Evolutionary conservation across 2,888 invertebrate genomes (phyloP), one percentile per base, ranked within the genome.

Genomic region (Netelia fuscicornis): DNA sequence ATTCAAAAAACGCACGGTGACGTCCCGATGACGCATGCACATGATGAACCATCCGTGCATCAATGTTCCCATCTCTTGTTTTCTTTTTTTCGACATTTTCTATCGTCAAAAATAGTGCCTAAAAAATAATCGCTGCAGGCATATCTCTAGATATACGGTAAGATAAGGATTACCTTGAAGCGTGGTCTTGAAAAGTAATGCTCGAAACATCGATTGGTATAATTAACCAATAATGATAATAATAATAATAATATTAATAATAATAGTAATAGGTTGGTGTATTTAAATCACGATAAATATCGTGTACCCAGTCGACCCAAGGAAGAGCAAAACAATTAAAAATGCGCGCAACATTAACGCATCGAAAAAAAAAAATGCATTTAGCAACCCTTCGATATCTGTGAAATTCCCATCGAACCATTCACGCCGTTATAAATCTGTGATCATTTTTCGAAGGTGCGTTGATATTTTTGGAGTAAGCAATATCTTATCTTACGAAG

Each of bases 151-250:
- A 78, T 54, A 25, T 56, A 54, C 42, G 23, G 44, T 52, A 81
- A 84, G 84, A 84, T 81, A 81, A 56, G 10, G 56, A 56, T 68
- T 81, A 78, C 64, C 84, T 84, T 81, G 62, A 74, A 74, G 75
- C 25, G 10, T 23, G 54, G 70, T 42, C 1, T 25, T 42, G 70
- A 37, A 56, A 68, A 60, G 62, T 48, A 58, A 72, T 76, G 67
- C 70, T 56, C 70, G 62, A 74, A 62, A 54, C 58, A 17, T 68
- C 44, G 48, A 64, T 84, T 64, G 81, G 60, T 77, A 52, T 48
- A 79, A 62, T 30, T 62, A 30, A 71, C 17, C 64, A 58, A 65
- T 77, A 44, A 81, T 75, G 20, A 20, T 20, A 65, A 44, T 67
- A 30, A 77, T 56, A 74, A 74, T 67, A 67, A 67, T 77, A 58